A percentile compares a stretch with the other conserved stretches of the same genome.
Conservation (phyloP, 2,113 vertebrate species). For the Manacus vitellinus region DNA sequence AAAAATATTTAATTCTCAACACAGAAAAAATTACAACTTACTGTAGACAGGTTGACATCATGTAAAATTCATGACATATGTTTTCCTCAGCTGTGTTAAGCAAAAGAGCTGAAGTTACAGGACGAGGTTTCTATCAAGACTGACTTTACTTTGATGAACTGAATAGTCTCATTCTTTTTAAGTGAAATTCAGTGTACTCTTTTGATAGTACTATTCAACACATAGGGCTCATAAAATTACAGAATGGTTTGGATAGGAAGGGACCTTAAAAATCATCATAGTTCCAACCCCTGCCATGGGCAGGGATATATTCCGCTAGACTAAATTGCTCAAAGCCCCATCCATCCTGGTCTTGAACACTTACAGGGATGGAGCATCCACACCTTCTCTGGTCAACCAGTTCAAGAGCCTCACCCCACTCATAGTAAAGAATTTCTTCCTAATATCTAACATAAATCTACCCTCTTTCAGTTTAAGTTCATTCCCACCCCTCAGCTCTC, state of each 20-base stretch:
- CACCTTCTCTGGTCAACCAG: too few species aligned
- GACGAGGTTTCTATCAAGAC: not conserved
- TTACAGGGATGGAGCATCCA: not conserved
- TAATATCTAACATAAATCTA: too few species aligned
- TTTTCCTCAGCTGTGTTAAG: not conserved
- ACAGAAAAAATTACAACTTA: not conserved
- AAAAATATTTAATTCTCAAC: not conserved
- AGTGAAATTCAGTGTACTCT: not conserved
- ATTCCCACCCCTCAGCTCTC: not conserved
- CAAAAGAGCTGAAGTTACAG: not conserved
- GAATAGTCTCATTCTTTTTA: not conserved
- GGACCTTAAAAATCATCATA: not conserved
- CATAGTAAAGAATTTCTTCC: not conserved
- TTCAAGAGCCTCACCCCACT: not conserved
- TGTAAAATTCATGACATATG: not conserved
- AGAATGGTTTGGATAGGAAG: not conserved
- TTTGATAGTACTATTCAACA: not conserved
- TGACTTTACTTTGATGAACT: not conserved
- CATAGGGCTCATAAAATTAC: not conserved
- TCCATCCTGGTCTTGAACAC: too few species aligned
- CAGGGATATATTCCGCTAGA: rapidly evolving
- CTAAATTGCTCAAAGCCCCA: not conserved
- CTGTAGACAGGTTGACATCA: not conserved
- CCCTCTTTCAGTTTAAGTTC: not conserved
- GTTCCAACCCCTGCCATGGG: not conserved